Evolutionary conservation across 2,888 invertebrate species (phyloP).

Genomic region (Sesamia inferens): DNA sequence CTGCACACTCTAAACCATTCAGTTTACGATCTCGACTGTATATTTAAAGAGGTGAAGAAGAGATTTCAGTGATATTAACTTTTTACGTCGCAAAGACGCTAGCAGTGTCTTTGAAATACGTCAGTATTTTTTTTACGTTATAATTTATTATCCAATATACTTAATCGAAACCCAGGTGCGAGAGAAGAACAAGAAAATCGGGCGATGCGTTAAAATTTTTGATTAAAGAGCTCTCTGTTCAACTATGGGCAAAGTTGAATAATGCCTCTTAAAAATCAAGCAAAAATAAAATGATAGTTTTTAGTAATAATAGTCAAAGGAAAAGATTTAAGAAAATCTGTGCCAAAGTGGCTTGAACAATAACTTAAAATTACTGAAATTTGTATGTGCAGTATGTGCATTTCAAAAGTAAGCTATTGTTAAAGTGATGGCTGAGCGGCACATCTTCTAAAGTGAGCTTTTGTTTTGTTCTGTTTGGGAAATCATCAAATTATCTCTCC

Average conservation of each 20-base stretch:
- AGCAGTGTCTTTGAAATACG: not conserved
- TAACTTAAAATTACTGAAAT: too few relatives aligned
- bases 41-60: constrained; percentile 27
- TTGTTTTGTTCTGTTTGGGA: too few relatives aligned
- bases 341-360: too few relatives aligned
- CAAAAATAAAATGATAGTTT: not conserved
- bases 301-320: too few relatives aligned
- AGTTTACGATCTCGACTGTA: constrained; percentile 33
- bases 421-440: too few relatives aligned
- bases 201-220: not conserved
- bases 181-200: not conserved
- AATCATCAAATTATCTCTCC: too few relatives aligned
- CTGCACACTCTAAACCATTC: constrained; percentile 13
- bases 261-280: not conserved
- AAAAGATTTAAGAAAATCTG: too few relatives aligned
- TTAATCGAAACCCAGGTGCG: not conserved
- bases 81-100: constrained; percentile 28
- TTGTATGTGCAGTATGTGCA: too few relatives aligned
- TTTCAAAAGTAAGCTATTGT: too few relatives aligned
- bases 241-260: not conserved
- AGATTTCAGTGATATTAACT: constrained; percentile 31
- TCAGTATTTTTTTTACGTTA: not conserved
- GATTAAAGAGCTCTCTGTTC: not conserved
- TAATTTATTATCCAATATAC: not conserved
- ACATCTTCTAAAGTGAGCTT: too few relatives aligned